These are phyloP conservation scores for Charadrius vociferus DNA, from an alignment of 2,113 vertebrate genomes.

Conservation along the genomic window DNA sequence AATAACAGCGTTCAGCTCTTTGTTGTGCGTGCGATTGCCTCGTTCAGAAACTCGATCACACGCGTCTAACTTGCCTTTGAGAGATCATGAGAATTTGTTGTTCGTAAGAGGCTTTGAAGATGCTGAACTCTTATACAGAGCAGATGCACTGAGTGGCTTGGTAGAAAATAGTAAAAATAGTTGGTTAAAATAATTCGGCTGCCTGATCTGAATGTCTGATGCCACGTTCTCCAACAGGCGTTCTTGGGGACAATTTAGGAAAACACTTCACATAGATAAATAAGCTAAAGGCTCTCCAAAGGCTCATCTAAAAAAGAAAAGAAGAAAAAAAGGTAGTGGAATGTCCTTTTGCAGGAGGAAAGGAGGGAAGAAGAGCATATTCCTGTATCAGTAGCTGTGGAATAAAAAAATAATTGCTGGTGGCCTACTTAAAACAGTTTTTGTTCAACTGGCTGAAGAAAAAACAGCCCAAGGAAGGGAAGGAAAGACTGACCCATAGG, in stretches of 20 bases:
- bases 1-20: neutral
- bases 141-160: neutral
- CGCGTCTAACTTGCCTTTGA: neutral
- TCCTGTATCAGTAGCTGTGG: neutral
- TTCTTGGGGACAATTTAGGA: neutral
- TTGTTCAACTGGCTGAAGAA: neutral
- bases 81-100: neutral
- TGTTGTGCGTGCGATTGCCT: neutral
- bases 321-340: too few relatives aligned
- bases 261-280: accelerated
- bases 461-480: neutral
- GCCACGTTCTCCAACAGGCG: accelerated
- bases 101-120: neutral
- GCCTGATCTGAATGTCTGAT: neutral
- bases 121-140: neutral
- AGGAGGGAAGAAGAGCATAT: neutral
- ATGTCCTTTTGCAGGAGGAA: neutral
- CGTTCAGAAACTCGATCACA: neutral
- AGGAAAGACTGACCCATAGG: neutral
- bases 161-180: neutral
- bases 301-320: neutral
- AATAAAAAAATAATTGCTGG: neutral
- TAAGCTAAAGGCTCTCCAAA: neutral
- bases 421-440: neutral
- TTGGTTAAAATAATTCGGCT: neutral